Percentiles rank a stretch among this genome's conserved stretches.
phyloP scores from a whole-genome alignment of 1,140 invertebrate species.

The Akabosia matsudoensis region DNA sequence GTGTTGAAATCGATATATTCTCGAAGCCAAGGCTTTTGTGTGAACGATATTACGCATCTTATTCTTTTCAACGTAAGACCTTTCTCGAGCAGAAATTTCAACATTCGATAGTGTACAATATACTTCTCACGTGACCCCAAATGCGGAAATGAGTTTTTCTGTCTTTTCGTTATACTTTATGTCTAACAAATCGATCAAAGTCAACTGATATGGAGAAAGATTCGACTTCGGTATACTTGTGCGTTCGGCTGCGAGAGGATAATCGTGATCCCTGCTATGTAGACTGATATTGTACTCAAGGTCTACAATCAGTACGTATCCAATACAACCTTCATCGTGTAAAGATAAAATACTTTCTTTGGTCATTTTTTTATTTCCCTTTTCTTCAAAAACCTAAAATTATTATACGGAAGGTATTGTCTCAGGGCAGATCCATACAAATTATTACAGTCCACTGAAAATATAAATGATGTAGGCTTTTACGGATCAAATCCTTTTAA shows the following conservation, averaged over 20 bases:
- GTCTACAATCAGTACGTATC: conserved; percentile 48
- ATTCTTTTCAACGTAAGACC: conserved; percentile 23
- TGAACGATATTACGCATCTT: conserved; percentile 22
- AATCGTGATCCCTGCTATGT: conserved; percentile 47
- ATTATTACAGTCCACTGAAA: conserved; percentile 33
- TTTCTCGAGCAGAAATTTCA: conserved; percentile 29
- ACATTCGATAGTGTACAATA: conserved; percentile 30
- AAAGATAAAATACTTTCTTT: conserved; percentile 30
- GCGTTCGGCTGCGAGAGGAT: conserved; percentile 44
- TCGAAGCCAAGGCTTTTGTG: conserved; percentile 26
- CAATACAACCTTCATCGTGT: conserved; percentile 36
- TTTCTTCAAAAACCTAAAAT: conserved; percentile 40
- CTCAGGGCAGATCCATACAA: conserved; percentile 47
- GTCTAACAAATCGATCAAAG: neutral
- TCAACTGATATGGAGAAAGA: conserved; percentile 26
- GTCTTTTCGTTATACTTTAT: conserved; percentile 16
- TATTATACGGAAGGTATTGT: conserved; percentile 33
- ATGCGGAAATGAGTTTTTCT: conserved; percentile 28
- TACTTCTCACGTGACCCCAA: conserved; percentile 24
- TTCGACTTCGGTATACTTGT: neutral
- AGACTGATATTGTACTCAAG: conserved; percentile 45
- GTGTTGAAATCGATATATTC: conserved; percentile 26
- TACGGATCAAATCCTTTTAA: conserved; percentile 19
- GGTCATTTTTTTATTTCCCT: neutral
- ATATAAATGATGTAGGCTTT: neutral